Conservation (phyloP, 2,797 vertebrate genomes). For the Stomatorhinus walkeri region DNA sequence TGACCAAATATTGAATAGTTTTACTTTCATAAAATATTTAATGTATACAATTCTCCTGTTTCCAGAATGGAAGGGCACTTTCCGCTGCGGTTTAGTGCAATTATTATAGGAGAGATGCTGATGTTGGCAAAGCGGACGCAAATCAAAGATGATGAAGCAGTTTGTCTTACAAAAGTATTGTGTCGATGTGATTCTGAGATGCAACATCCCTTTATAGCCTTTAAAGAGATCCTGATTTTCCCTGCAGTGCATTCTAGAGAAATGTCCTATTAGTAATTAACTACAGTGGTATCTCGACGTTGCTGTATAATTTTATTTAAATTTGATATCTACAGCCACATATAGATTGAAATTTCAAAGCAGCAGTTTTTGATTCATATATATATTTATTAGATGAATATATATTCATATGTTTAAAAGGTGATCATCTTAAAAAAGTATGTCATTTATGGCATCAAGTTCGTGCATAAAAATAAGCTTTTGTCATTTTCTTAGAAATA, state of each 20-base stretch:
- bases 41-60: background rate
- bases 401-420: background rate
- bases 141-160: background rate
- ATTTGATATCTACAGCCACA: background rate
- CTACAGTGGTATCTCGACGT: background rate
- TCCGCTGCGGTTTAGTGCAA: background rate
- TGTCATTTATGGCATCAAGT: background rate
- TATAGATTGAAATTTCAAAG: background rate
- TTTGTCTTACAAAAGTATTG: background rate
- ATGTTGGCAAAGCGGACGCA: background rate
- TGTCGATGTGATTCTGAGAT: background rate
- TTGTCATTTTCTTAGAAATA: background rate
- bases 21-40: constrained; percentile 4
- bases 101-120: background rate
- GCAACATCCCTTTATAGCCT: background rate
- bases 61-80: background rate
- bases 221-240: background rate
- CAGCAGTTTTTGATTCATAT: background rate
- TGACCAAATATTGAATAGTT: constrained; percentile 8
- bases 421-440: background rate
- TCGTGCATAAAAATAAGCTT: background rate
- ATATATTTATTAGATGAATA: background rate
- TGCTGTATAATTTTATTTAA: background rate
- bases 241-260: background rate
- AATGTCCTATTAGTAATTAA: background rate